phyloP scores from a whole-genome alignment of 2,797 vertebrate genomes.

The Astyanax mexicanus region DNA sequence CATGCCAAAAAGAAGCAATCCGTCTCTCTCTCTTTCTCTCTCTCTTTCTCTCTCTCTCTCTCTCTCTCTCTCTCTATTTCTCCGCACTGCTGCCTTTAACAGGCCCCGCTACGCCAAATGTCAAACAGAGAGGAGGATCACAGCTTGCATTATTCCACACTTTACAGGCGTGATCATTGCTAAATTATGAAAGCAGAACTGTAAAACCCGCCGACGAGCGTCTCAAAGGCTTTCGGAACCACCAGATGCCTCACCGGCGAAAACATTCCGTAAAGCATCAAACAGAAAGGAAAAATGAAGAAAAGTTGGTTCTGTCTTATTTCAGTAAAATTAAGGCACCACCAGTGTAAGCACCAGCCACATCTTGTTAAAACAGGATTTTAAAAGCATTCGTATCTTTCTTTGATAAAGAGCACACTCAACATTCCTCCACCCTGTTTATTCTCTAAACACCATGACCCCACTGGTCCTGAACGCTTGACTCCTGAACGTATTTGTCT shows the following conservation, averaged over 20 bases:
- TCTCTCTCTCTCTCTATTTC: slow-evolving; percentile 56
- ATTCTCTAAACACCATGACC: slow-evolving; percentile 26
- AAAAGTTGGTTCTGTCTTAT: slow-evolving; percentile 62
- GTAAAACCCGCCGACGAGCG: slow-evolving; percentile 49
- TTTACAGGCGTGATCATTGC: slow-evolving; percentile 64
- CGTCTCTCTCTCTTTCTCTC: neutral
- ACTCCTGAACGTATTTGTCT: slow-evolving; percentile 45
- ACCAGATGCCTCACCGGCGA: slow-evolving; percentile 51
- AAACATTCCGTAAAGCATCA: slow-evolving; percentile 49
- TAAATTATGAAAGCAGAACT: slow-evolving; percentile 60
- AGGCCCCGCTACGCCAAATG: slow-evolving; percentile 61
- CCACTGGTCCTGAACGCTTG: slow-evolving; percentile 37
- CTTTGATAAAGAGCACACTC: slow-evolving; percentile 52
- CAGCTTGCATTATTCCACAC: slow-evolving; percentile 67
- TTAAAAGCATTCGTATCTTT: slow-evolving; percentile 50
- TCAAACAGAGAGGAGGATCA: slow-evolving; percentile 71
- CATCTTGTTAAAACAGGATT: slow-evolving; percentile 47
- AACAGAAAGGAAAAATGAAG: slow-evolving; percentile 51
- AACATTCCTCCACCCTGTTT: slow-evolving; percentile 51
- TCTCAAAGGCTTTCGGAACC: slow-evolving; percentile 57
- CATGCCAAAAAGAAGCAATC: slow-evolving; percentile 61
- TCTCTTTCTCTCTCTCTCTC: neutral
- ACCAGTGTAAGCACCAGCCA: slow-evolving; percentile 54
- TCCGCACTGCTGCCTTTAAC: slow-evolving; percentile 70
- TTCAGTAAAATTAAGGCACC: slow-evolving; percentile 63